phyloP scores from a whole-genome alignment of 2,113 vertebrate species.

The Gopherus evgoodei region DNA sequence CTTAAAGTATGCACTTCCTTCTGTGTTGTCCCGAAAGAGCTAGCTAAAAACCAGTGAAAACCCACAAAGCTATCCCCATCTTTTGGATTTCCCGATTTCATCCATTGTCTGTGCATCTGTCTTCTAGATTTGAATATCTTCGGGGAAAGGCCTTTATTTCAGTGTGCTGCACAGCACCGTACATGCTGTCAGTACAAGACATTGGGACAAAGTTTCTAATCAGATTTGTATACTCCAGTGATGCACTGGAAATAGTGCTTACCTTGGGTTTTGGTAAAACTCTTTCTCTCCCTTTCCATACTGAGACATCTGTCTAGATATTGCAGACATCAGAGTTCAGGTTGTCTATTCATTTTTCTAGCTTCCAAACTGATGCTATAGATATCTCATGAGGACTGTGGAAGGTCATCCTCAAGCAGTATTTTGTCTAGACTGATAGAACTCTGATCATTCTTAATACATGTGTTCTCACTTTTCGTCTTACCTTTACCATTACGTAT shows the following conservation, averaged over 20 bases:
- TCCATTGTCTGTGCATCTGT: neutral
- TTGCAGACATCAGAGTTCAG: neutral
- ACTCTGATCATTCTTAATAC: rapidly evolving
- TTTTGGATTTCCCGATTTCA: neutral
- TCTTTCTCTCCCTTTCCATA: neutral
- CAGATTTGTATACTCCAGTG: neutral
- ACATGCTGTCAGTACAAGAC: neutral
- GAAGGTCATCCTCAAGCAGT: neutral
- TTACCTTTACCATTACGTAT: neutral
- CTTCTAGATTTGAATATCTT: neutral
- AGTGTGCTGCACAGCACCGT: neutral
- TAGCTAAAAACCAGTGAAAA: neutral
- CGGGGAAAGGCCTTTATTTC: neutral
- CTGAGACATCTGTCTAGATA: neutral
- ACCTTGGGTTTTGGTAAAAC: neutral
- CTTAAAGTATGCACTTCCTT: neutral
- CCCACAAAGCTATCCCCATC: neutral
- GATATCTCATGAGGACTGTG: rapidly evolving
- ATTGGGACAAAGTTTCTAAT: neutral
- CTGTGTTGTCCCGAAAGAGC: neutral
- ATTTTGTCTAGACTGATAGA: neutral
- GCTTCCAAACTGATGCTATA: neutral
- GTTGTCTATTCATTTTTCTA: neutral
- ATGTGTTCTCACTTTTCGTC: neutral
- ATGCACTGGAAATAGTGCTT: neutral